Percentiles rank a stretch among this genome's conserved stretches.
Conservation (phyloP, 1,140 invertebrate species). For the Drosophila virilis region DNA sequence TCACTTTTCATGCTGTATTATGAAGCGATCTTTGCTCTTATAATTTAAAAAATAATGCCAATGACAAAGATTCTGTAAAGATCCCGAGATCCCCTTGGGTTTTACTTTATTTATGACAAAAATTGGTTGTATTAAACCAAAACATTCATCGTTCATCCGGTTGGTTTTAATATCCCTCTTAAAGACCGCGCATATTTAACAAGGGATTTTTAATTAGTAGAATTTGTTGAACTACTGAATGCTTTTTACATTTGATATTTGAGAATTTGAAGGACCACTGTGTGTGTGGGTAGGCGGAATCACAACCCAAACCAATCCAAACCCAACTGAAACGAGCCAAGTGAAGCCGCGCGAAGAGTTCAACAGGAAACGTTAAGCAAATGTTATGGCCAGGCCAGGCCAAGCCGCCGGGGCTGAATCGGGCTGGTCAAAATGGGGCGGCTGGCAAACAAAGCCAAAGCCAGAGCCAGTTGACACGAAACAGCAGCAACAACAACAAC, state of each 20-base stretch:
- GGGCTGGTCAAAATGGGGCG: constrained; percentile 63
- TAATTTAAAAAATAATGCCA: too few species aligned
- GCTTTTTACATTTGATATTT: not conserved
- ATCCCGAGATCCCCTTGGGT: too few species aligned
- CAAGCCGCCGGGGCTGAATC: constrained; percentile 12
- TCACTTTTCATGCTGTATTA: too few species aligned
- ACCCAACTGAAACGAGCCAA: constrained; percentile 18
- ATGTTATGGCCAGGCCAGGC: constrained; percentile 67
- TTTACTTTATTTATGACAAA: too few species aligned
- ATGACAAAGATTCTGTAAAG: too few species aligned
- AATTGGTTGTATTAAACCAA: too few species aligned
- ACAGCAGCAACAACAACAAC: constrained; percentile 47
- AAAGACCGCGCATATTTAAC: too few species aligned
- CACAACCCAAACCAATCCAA: constrained; percentile 20
- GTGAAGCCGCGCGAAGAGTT: constrained; percentile 41
- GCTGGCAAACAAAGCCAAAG: constrained; percentile 66
- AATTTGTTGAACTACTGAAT: too few species aligned
- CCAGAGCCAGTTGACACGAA: constrained; percentile 71
- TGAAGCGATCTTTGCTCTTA: too few species aligned
- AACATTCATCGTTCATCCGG: too few species aligned
- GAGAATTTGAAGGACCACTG: constrained; percentile 4
- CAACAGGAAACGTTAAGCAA: constrained; percentile 76
- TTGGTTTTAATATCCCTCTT: too few species aligned
- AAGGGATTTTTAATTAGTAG: too few species aligned
- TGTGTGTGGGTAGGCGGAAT: constrained; percentile 35